Base-by-base conservation (phyloP, 1,140 invertebrate species). In the Armadillidium nasatum region DNA sequence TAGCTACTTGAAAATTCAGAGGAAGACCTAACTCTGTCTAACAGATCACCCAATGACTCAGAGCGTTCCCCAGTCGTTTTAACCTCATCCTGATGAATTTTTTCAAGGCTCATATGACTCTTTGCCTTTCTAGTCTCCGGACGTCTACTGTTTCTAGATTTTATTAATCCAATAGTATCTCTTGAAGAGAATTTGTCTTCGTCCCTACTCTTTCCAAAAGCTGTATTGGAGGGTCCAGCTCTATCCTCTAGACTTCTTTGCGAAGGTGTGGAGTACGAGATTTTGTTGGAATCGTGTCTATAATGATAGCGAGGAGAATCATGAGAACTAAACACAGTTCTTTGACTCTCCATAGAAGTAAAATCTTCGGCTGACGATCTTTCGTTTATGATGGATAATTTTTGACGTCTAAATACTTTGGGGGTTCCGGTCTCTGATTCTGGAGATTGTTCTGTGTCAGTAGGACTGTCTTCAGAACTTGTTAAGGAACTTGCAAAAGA, bases 81-180 rank as follows among this genome's bases (percentile, higher is more conserved):
- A 11, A 79, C 78, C 11, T 81, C 80, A 19, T 81, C 80, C 22
- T 78, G 76, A 68, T 81, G 80, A 7, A 81, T 81, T 71, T 81
- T 81, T 71, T 81, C 80, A 7, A 81, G 70, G n/a, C 77, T 81
- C 80, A 81, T 76, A 70, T 81, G 80, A 44, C 77, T 79, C 68
- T 81, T 81, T 11, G 80, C 80, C 33, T 81, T 81, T 44, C 80
- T 54, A 19, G 80, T 70, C 33, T 81, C 80, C 67, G 86, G 79
- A 86, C 85, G 72, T 84, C 84, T 74, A 81, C 84, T 80, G 86
- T 88, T 78, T 87, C 88, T 21, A 90, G 92, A 33, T 91, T 84
- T 23, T 90, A 87, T 1, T 90, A 92, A 54, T 92, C 83, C 0
- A 91, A 93, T 75, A 60, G 77, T 75, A 21, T 81, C 80, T 10